Percentiles rank a stretch among this genome's conserved stretches.
These are phyloP conservation scores for Toxotes lorentzi DNA, from an alignment of 2,797 vertebrate species.

Conservation along the genomic window DNA sequence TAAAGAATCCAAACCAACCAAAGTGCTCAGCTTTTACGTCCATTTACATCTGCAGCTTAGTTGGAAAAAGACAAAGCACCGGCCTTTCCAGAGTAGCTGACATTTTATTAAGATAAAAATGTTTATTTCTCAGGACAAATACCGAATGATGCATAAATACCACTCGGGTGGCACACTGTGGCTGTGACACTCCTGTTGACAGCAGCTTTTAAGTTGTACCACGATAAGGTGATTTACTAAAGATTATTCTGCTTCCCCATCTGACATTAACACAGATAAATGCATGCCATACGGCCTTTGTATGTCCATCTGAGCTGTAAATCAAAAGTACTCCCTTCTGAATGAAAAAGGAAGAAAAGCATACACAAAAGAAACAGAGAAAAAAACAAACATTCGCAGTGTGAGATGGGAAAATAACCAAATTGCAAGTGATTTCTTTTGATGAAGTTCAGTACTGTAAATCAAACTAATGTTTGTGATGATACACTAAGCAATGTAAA, in stretches of 20 bases:
- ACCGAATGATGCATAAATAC: not conserved
- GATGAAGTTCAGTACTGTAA: not conserved
- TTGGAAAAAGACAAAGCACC: conserved; percentile 7
- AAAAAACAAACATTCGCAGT: not conserved
- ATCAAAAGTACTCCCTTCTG: not conserved
- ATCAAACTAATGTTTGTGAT: not conserved
- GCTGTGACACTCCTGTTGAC: not conserved
- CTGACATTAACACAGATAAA: not conserved
- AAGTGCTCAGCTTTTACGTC: not conserved
- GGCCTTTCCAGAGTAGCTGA: conserved; percentile 29
- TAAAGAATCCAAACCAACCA: conserved; percentile 7
- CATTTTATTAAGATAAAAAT: conserved; percentile 17
- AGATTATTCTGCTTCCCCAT: not conserved
- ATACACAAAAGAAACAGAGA: not conserved
- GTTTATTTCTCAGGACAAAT: not conserved
- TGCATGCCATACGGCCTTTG: not conserved
- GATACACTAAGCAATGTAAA: not conserved
- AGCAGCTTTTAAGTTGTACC: not conserved
- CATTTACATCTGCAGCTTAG: conserved; percentile 2
- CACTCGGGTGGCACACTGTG: not conserved
- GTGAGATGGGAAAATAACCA: not conserved
- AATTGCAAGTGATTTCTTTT: not conserved
- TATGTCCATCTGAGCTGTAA: not conserved
- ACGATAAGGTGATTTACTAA: not conserved
- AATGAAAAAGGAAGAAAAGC: not conserved